These are phyloP conservation scores for Chironomus tentans DNA, from an alignment of 2,888 invertebrate species.

Conservation along the genomic window DNA sequence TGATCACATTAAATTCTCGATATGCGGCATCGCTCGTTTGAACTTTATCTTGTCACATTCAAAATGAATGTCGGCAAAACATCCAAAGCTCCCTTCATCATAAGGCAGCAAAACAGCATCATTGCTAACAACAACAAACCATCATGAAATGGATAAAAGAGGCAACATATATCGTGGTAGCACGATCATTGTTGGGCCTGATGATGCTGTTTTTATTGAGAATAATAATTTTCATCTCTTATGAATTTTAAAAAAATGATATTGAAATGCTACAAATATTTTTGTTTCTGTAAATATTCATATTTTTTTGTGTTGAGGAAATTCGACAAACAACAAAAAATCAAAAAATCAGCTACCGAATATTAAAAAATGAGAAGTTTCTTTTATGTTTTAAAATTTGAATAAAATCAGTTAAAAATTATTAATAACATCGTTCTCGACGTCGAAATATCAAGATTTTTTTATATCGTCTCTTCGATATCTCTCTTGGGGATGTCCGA, in stretches of 20 bases:
- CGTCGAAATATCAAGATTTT: not conserved
- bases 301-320: not conserved
- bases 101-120: not conserved
- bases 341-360: constrained; percentile 25
- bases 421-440: constrained; percentile 12
- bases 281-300: not conserved
- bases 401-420: constrained; percentile 27
- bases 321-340: constrained; percentile 11
- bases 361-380: constrained; percentile 3
- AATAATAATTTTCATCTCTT: no score
- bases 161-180: not conserved
- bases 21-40: constrained; percentile 15
- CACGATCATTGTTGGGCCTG: not conserved
- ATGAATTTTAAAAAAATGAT: no score
- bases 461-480: not conserved
- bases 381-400: constrained; percentile 17
- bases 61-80: not conserved
- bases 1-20: constrained; percentile 12
- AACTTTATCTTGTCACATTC: constrained; percentile 11
- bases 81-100: not conserved
- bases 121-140: no score
- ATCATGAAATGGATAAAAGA: no score
- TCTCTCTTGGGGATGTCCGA: not conserved
- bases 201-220: not conserved
- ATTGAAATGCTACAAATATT: no score